Base-by-base conservation (phyloP, 2,113 vertebrate species). In the Ictalurus punctatus region DNA sequence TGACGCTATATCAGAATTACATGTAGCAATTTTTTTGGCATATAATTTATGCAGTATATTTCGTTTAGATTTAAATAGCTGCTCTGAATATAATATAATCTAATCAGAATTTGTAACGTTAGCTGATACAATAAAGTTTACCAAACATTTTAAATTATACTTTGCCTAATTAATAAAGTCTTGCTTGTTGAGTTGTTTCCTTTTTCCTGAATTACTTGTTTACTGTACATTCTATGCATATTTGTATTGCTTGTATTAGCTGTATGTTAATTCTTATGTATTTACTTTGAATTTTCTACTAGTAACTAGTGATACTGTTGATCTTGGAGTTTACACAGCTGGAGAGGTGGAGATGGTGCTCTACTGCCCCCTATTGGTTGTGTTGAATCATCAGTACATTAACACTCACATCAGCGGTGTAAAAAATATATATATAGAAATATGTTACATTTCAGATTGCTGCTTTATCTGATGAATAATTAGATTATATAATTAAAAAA, bases 341-440 rank as follows among this genome's bases (percentile, higher is more conserved):
- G 63, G 25, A n/a, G 52, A 54, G 44, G 27, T 69, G 59, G 30
- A 10, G 34, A 44, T 16, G 23, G 14, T 69, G 16, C 59, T 85
- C 48, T 56, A 69, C 59, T 44, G 59, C 73, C 73, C 52, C 71
- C 87, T 85, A 54, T 61, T 69, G 83, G 59, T 58, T 34, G 17
- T 81, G 16, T n/a, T 34, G 54, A 30, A 19, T 12, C 9, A 81
- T 21, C 7, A 21, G 1, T 21, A 79, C 79, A 58, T 34, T 34
- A 76, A 76, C 19, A 40, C 8, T 21, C 14, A 34, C 69, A 10
- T 76, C 3, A 12, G 23, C 27, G 12, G 3, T 78, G 23, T 4
- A 6, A 48, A 2, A 78, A 27, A 27, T 12, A 44, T 44, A 44
- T 44, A 44, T 44, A 44, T 44, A 44, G 6, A 44, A 7, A 44